Evolutionary conservation across 2,888 invertebrate genomes (phyloP).

Genomic region (Drosophila infuscata): DNA sequence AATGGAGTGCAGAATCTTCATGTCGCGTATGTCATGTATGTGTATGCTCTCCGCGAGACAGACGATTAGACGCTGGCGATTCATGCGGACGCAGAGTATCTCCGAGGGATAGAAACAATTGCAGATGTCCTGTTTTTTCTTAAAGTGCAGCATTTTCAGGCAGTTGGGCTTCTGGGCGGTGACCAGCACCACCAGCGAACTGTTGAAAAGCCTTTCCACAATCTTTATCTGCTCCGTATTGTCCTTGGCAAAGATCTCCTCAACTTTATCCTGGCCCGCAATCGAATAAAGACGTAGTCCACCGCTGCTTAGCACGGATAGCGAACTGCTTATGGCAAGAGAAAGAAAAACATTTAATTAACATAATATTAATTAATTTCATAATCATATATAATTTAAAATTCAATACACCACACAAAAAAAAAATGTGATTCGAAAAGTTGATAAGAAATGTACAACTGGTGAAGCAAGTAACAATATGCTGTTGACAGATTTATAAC

Average conservation of each 20-base stretch:
- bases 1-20: constrained; percentile 84
- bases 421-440: not conserved
- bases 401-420: too few relatives aligned
- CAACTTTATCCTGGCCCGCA: constrained; percentile 82
- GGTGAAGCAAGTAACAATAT: not conserved
- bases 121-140: constrained; percentile 85
- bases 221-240: constrained; percentile 83
- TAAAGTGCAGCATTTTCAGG: constrained; percentile 84
- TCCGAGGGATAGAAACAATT: constrained; percentile 84
- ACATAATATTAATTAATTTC: too few relatives aligned
- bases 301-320: constrained; percentile 79
- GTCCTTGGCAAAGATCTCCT: constrained; percentile 84
- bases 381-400: too few relatives aligned
- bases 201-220: constrained; percentile 84
- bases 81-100: constrained; percentile 84
- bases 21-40: constrained; percentile 85
- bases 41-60: constrained; percentile 84
- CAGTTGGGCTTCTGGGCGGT: constrained; percentile 84
- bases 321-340: constrained; percentile 69
- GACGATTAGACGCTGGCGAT: constrained; percentile 83
- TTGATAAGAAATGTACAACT: not conserved
- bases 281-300: constrained; percentile 84
- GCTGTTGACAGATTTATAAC: not conserved
- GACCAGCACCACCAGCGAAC: constrained; percentile 84
- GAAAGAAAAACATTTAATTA: not conserved